Evolutionary conservation across 53 echinoderm and acorn worm genomes (phyloP).

Genomic region (Stichopus horrens): DNA sequence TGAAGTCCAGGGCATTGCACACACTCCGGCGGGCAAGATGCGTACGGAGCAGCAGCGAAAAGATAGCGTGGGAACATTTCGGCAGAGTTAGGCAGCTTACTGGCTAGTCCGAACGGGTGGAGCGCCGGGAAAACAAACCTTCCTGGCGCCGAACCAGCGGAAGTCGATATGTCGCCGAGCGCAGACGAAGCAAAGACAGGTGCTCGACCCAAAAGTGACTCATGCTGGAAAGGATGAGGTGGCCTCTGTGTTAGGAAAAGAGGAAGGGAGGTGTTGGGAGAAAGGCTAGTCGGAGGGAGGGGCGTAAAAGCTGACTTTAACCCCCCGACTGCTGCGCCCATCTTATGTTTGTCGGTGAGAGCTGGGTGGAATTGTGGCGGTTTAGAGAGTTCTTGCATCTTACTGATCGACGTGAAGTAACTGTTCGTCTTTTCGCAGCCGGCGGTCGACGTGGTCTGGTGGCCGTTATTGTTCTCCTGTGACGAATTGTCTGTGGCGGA

Average conservation of each 20-base stretch:
- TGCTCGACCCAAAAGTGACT: slow-evolving; percentile 84
- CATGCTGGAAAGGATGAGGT: slow-evolving; percentile 89
- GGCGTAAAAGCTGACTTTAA: slow-evolving; percentile 97
- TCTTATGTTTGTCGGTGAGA: slow-evolving; percentile 68
- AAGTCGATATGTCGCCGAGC: slow-evolving; percentile 65
- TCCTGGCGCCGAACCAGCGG: slow-evolving; percentile 58
- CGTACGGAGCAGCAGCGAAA: slow-evolving; percentile 93
- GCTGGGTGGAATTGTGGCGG: slow-evolving; percentile 70
- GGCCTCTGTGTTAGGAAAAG: slow-evolving; percentile 85
- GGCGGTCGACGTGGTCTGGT: not conserved
- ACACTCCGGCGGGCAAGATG: slow-evolving; percentile 89
- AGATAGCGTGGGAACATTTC: slow-evolving; percentile 87
- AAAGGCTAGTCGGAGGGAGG: slow-evolving; percentile 83
- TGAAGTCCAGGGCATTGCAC: slow-evolving; percentile 74
- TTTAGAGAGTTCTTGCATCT: slow-evolving; percentile 35
- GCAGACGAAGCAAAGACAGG: slow-evolving; percentile 82
- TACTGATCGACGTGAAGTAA: slow-evolving; percentile 25
- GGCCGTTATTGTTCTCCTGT: not conserved
- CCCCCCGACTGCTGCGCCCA: slow-evolving; percentile 59
- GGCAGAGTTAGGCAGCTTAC: slow-evolving; percentile 78
- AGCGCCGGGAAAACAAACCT: slow-evolving; percentile 91
- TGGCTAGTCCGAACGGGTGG: slow-evolving; percentile 80
- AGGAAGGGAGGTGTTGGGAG: slow-evolving; percentile 66
- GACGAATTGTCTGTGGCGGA: slow-evolving; percentile 69
- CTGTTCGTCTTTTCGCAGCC: slow-evolving; percentile 13